A percentile compares a stretch with the other conserved stretches of the same genome.
Conservation (phyloP, 2,888 invertebrate species). For the Esperia sulphurella region DNA sequence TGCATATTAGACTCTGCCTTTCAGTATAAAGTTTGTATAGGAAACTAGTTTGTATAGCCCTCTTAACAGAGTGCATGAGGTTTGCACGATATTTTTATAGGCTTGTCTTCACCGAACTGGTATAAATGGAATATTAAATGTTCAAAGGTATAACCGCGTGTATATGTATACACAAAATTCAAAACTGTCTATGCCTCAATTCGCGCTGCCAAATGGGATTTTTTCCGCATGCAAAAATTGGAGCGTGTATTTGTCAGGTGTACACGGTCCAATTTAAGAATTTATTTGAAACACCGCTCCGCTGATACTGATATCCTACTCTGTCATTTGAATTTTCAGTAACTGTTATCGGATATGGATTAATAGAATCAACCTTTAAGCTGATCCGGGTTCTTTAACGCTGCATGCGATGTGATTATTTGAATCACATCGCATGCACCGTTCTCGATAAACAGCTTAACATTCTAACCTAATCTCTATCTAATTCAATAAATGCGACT, state of each 20-base stretch:
- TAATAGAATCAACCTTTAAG: no score
- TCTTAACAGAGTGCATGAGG: no score
- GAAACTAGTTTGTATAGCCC: no score
- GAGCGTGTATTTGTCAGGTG: slow-evolving; percentile 3
- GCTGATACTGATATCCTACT: not conserved
- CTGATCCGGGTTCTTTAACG: no score
- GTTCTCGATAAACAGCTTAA: not conserved
- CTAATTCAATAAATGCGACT: not conserved
- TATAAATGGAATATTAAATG: not conserved
- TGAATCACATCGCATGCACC: no score
- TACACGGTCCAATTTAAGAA: slow-evolving; percentile 5
- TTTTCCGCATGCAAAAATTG: slow-evolving; percentile 3
- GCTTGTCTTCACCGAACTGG: not conserved
- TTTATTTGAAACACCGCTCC: not conserved
- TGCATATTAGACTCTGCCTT: no score
- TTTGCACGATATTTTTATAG: not conserved
- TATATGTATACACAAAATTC: slow-evolving; percentile 1
- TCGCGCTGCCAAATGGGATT: slow-evolving; percentile 1
- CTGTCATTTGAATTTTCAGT: no score
- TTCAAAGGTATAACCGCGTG: not conserved
- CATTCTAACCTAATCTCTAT: no score
- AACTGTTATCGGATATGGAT: no score
- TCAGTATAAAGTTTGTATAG: no score
- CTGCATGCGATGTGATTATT: no score
- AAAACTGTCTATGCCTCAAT: not conserved